Conservation (phyloP, 2,113 vertebrate genomes). For the Paramormyrops kingsleyae region DNA sequence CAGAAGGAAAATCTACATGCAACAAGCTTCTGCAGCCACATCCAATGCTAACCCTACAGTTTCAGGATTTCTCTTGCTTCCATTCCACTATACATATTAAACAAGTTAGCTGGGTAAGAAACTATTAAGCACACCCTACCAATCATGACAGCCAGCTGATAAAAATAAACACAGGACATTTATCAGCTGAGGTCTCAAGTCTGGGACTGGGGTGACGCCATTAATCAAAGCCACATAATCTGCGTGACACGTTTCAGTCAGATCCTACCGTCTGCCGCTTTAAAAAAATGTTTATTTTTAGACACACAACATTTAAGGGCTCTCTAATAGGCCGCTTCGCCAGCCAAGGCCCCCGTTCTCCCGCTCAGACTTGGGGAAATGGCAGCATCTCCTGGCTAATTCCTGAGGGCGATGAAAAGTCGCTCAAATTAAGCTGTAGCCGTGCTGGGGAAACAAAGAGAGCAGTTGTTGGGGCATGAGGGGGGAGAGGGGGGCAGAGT, state of each 20-base stretch:
- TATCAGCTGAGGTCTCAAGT: not conserved
- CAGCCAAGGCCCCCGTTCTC: not conserved
- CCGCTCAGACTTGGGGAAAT: not conserved
- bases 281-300: constrained; percentile 13
- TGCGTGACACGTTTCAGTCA: constrained; percentile 8
- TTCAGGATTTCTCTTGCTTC: not conserved
- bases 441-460: constrained; percentile 22
- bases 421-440: constrained; percentile 1
- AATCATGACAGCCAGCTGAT: not conserved
- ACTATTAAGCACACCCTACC: not conserved
- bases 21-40: not conserved
- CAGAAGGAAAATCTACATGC: not conserved
- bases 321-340: not conserved
- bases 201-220: not conserved
- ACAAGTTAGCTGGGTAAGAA: not conserved
- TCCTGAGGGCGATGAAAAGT: constrained; percentile 9
- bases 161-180: not conserved
- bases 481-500: not conserved
- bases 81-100: not conserved
- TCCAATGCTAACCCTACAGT: not conserved
- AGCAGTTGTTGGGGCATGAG: constrained; percentile 17
- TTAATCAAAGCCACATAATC: not conserved
- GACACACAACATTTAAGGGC: not conserved
- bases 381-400: constrained; percentile 9
- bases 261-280: not conserved